Conservation (phyloP, 2,797 vertebrate genomes). For the Chaenodraco wilsoni region DNA sequence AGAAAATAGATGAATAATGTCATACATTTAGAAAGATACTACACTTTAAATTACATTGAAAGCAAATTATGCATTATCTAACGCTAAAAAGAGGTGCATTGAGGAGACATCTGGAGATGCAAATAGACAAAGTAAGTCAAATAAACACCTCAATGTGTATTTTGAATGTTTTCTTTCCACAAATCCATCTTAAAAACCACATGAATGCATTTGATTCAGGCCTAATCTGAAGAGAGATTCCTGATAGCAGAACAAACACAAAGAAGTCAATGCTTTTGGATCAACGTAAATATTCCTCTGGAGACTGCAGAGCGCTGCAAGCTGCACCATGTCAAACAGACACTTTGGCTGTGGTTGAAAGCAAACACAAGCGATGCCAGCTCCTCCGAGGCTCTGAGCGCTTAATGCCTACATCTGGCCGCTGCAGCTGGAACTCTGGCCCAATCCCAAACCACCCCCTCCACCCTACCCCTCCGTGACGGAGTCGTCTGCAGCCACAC, state of each 20-base stretch:
- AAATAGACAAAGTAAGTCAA: too few relatives aligned
- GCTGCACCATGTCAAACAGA: conserved; percentile 32
- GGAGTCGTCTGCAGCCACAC: too few relatives aligned
- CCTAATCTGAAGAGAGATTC: conserved; percentile 3
- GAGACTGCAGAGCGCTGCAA: conserved; percentile 18
- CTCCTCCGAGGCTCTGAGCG: conserved; percentile 43
- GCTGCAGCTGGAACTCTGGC: conserved; percentile 60
- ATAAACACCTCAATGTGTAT: too few relatives aligned
- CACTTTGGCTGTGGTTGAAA: conserved; percentile 41
- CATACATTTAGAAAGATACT: too few relatives aligned
- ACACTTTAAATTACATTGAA: too few relatives aligned
- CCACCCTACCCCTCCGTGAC: too few relatives aligned
- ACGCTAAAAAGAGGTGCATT: too few relatives aligned
- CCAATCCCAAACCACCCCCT: too few relatives aligned
- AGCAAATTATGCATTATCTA: too few relatives aligned
- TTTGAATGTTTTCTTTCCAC: too few relatives aligned
- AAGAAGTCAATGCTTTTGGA: neutral
- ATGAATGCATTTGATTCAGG: conserved; percentile 3
- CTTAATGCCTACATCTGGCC: conserved; percentile 69
- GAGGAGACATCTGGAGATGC: too few relatives aligned
- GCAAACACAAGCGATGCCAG: conserved; percentile 54
- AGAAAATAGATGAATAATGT: too few relatives aligned
- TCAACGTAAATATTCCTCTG: conserved; percentile 7
- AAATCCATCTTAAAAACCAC: neutral
- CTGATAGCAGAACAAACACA: conserved; percentile 8